Evolutionary conservation across 2,797 vertebrate genomes (phyloP), one percentile per base, ranked within the genome.

Genomic region (Linurgus olivaceus): DNA sequence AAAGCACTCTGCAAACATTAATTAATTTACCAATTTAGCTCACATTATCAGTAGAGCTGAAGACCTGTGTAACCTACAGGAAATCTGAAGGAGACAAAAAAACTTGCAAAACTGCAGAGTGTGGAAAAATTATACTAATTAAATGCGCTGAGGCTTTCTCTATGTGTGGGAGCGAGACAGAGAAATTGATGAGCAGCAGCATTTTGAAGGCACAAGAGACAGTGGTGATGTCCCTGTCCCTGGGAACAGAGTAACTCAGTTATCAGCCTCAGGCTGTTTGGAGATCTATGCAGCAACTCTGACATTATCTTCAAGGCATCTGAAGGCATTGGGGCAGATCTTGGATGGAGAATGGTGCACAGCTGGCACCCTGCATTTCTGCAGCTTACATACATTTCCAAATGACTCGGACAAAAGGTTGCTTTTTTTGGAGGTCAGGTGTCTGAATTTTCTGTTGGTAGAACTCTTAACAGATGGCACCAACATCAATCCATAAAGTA

Each of bases 1-100:
- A 77, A 92, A 88, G 50, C 57, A 61, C 42, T 59, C 48, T 71
- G 89, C 65, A 87, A 87, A 51, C 42, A 47, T 50, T 90, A 67
- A 84, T 88, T 90, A 78, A 89, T 90, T 84, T 84, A 86, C 61
- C 57, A 65, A 79, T 89, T 92, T 63, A 88, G 65, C 37, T 88
- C 71, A 44, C 54, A 55, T 87, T 84, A 86, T 61, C 91, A 55
- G 55, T 52, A 76, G 68, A 82, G 45, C 80, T 48, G 67, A 93
- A 86, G 77, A 93, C 77, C 83, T 71, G 65, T 38, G 57, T 68
- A 90, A 79, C 54, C 70, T 59, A 70, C 29, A 73, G 59, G 51
- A 93, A 84, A 68, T 19, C 48, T 0, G 1, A 55, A 91, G 40
- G 70, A 90, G 77, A 81, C 18, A 81, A 59, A 90, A n/a, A 54